A percentile compares a stretch with the other conserved stretches of the same genome.
Conservation (phyloP, 2,888 invertebrate species). For the Balanococcus diminutus region DNA sequence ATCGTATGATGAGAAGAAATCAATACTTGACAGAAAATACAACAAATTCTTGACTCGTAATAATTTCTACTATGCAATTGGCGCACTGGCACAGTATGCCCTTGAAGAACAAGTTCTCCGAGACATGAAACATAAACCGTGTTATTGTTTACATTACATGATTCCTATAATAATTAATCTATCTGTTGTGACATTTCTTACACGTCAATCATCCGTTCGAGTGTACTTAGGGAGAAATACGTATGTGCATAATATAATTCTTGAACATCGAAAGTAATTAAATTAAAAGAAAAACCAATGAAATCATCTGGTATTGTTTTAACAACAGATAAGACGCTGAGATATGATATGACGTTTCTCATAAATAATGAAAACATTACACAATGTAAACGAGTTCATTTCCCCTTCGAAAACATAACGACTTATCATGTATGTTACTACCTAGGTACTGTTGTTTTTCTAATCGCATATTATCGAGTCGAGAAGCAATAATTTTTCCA, state of each 20-base stretch:
- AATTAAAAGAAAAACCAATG: no score
- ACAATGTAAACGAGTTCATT: slow-evolving; percentile 18
- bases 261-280: not conserved
- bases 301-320: not conserved
- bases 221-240: not conserved
- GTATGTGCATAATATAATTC: no score
- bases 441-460: not conserved
- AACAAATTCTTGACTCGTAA: not conserved
- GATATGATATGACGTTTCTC: not conserved
- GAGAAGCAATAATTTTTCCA: not conserved
- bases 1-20: no score
- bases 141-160: not conserved
- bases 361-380: not conserved
- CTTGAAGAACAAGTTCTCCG: not conserved
- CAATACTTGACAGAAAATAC: not conserved
- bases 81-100: not conserved
- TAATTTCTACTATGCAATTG: not conserved
- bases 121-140: not conserved
- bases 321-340: not conserved
- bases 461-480: not conserved
- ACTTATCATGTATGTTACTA: not conserved
- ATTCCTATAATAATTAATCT: not conserved
- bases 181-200: not conserved
- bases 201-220: not conserved
- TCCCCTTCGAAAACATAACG: not conserved